Evolutionary conservation across 1,140 invertebrate genomes (phyloP).

Genomic region (Ceratoteleas bidentatus): DNA sequence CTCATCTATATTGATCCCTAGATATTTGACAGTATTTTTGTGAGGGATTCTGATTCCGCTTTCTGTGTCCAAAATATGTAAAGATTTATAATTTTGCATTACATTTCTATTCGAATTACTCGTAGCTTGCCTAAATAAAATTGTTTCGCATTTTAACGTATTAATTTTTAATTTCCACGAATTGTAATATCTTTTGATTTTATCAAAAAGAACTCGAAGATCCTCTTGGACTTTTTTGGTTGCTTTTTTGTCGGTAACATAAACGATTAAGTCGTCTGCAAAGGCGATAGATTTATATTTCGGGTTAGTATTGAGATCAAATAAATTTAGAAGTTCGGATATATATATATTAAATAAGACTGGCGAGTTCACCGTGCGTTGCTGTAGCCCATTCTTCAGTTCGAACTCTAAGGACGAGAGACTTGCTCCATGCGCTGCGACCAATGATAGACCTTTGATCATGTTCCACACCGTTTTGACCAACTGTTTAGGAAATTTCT

Average conservation of each 20-base stretch:
- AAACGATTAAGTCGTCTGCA: conserved; percentile 52
- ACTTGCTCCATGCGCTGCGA: neutral
- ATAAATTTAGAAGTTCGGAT: conserved; percentile 16
- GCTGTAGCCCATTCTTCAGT: conserved; percentile 21
- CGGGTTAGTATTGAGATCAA: neutral
- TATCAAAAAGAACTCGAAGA: conserved; percentile 26
- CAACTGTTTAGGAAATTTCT: conserved; percentile 32
- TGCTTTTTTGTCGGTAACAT: neutral
- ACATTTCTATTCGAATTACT: conserved; percentile 23
- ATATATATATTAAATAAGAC: conserved; percentile 33
- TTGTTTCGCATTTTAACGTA: conserved; percentile 51
- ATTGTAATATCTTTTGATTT: conserved; percentile 12
- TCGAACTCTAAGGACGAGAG: neutral
- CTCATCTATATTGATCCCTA: conserved; percentile 65
- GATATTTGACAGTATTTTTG: conserved; percentile 26
- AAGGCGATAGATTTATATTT: too few relatives aligned
- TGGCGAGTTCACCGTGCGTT: conserved; percentile 31
- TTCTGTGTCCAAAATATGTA: too few relatives aligned
- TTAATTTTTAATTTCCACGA: conserved; percentile 51
- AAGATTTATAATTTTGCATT: neutral
- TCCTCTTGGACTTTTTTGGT: conserved; percentile 6
- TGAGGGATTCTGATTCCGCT: too few relatives aligned
- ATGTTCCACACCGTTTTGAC: conserved; percentile 29
- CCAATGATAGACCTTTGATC: conserved; percentile 20
- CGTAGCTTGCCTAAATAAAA: conserved; percentile 35